Conservation (phyloP, 64 coral and sea anemone genomes). For the Anthopleura sola region DNA sequence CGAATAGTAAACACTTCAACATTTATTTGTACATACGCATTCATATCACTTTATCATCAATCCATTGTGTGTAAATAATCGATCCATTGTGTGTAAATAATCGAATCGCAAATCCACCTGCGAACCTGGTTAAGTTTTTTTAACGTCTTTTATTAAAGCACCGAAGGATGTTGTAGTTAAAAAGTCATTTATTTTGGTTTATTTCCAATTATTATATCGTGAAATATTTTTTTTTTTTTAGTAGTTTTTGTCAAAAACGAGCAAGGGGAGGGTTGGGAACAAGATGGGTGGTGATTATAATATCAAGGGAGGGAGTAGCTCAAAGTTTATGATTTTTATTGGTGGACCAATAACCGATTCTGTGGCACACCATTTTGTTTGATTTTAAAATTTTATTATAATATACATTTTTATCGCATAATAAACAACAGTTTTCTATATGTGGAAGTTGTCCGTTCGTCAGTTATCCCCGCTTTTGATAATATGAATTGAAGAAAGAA, state of each 20-base stretch:
- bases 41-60: background rate
- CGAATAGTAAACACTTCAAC: background rate
- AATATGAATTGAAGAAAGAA: no score
- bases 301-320: no score
- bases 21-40: background rate
- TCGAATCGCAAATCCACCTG: background rate
- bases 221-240: background rate
- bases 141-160: slow-evolving; percentile 8
- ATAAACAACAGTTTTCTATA: no score
- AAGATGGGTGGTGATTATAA: no score
- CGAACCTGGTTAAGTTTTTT: background rate
- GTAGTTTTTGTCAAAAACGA: background rate
- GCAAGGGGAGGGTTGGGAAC: no score
- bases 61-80: background rate
- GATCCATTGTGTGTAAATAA: background rate
- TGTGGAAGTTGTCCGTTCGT: no score
- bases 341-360: no score
- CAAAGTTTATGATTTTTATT: no score
- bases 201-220: background rate
- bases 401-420: no score
- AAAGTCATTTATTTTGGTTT: background rate
- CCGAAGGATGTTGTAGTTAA: background rate
- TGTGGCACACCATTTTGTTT: no score
- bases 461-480: no score
- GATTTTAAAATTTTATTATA: no score